Base-by-base conservation (phyloP, 2,888 invertebrate species). In the Pseudanteris insignis region DNA sequence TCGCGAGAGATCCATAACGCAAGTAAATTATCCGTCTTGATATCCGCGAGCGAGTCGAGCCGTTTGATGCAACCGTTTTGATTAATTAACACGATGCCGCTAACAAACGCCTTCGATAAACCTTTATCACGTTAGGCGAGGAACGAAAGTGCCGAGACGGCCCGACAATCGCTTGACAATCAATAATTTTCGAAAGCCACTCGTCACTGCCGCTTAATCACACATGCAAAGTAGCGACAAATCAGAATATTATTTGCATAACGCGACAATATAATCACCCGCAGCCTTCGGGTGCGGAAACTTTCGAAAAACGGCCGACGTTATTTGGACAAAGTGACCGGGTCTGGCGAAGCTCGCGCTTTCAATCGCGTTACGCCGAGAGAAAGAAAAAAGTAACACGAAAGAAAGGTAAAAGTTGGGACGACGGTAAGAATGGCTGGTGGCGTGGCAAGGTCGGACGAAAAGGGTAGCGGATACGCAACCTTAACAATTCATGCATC, bases 61-160 rank as follows among this genome's bases (percentile, higher is more conserved):
- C 18, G 18, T 12, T 37, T 30, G 30, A 38, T 30, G 30, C 30
- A 37, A 25, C 32, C 9, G 5, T 12, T 38, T 30, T 38, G 48
- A 48, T 48, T 38, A 48, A 48, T 48, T 48, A 48, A 38, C 12
- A 15, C 29, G 12, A 18, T 13, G 28, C 28, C 5, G 21, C 12
- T 30, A 47, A 37, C 30, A 47, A 30, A 37, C 37, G 10, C 9
- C 4, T 29, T 30, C 37, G 8, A 29, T 29, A 18, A 25, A 28
- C n/a, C 21, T 26, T 29, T n/a, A 24, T 47, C 37, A n/a, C 18
- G 18, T 18, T 18, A 3, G 6, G 18, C 18, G 18, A 18, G 18
- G 18, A 43, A 37, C 37, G 1, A 26, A 34, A 37, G 8, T 2
- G 7, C 1, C 6, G n/a, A 34, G 3, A 25, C 32, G 12, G 18